Percentiles rank a stretch among this genome's conserved stretches.
phyloP scores from a whole-genome alignment of 2,888 invertebrate genomes.

The Diploptera punctata region DNA sequence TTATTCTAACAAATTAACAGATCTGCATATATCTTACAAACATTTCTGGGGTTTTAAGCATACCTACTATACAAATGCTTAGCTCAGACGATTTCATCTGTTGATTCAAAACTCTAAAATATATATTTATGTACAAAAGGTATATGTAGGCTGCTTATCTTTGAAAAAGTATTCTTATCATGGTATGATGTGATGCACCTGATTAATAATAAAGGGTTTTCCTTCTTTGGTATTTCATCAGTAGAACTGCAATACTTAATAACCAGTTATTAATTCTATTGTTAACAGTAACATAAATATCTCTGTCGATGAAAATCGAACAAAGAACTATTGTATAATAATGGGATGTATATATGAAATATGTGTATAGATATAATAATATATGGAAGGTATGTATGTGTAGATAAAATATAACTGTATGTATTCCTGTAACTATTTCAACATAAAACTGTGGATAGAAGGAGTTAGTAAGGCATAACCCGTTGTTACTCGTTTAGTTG shows the following conservation, averaged over 20 bases:
- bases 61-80: conserved; percentile 7
- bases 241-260: conserved; percentile 27
- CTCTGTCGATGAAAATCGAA: conserved; percentile 24
- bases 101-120: conserved; percentile 18
- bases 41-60: conserved; percentile 20
- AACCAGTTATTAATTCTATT: conserved; percentile 34
- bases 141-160: conserved; percentile 26
- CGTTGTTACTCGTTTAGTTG: conserved; percentile 39
- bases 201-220: conserved; percentile 31
- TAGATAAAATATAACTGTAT: conserved; percentile 38
- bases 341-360: conserved; percentile 29
- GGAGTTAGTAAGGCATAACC: conserved; percentile 41
- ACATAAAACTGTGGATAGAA: conserved; percentile 37
- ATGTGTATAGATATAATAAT: conserved; percentile 37
- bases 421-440: conserved; percentile 39
- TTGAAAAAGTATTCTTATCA: conserved; percentile 25
- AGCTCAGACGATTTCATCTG: background rate
- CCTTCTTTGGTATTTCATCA: conserved; percentile 37
- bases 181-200: conserved; percentile 28
- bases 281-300: conserved; percentile 35
- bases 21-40: conserved; percentile 12
- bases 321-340: conserved; percentile 32
- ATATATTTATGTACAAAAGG: conserved; percentile 31
- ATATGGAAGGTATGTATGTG: conserved; percentile 35
- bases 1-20: conserved; percentile 16